These are phyloP conservation scores for Orbicella faveolata DNA, from an alignment of 64 coral and sea anemone species.

Conservation along the genomic window DNA sequence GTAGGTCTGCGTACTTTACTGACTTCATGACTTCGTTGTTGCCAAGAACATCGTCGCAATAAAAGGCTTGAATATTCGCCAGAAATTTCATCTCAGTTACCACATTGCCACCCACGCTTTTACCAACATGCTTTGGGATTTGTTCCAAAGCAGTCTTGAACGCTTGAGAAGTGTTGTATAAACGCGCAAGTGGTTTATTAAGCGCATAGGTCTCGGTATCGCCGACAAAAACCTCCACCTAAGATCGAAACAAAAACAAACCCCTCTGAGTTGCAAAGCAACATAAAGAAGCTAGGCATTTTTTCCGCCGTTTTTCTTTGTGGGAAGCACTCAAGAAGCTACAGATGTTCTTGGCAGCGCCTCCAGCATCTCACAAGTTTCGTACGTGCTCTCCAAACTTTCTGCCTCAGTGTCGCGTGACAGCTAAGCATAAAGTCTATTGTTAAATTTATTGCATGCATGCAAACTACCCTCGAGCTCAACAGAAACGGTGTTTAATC, in stretches of 20 bases:
- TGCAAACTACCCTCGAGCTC: no score
- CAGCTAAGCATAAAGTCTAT: no score
- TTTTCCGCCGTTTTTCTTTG: no score
- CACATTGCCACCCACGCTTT: background rate
- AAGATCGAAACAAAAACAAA: background rate
- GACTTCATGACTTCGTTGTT: background rate
- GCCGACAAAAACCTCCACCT: background rate
- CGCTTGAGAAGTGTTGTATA: background rate
- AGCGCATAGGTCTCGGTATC: background rate
- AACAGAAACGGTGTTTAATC: background rate
- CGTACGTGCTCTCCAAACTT: no score
- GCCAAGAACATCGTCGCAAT: slow-evolving; percentile 14
- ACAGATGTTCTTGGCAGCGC: no score
- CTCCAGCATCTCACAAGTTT: no score
- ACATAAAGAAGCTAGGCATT: no score
- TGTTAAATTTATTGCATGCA: no score
- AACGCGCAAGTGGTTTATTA: background rate
- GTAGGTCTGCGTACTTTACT: background rate
- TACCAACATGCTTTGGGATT: background rate
- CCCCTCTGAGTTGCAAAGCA: no score
- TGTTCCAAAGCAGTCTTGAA: background rate
- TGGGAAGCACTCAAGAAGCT: no score
- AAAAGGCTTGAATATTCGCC: background rate
- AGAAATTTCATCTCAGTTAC: background rate
- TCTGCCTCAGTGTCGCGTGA: no score